Conservation (phyloP, 2,113 vertebrate species). For the Chamaetylas fuelleborni region DNA sequence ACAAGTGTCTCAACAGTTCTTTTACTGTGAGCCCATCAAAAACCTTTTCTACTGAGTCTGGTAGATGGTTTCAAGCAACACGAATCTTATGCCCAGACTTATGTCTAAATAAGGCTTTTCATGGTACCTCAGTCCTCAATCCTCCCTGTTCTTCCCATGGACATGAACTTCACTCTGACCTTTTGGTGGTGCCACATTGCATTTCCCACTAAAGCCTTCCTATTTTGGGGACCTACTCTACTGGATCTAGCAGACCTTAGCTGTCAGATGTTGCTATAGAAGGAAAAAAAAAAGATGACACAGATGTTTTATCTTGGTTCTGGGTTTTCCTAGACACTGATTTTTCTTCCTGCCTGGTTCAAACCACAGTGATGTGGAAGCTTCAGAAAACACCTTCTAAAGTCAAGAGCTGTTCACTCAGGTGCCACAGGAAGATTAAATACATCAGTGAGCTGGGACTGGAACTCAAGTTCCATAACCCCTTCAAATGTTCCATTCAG, state of each 20-base stretch:
- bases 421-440: not conserved
- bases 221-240: not conserved
- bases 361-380: not conserved
- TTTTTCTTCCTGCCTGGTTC: not conserved
- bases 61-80: not conserved
- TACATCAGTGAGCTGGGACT: not conserved
- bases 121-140: not conserved
- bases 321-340: not conserved
- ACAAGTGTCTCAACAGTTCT: fast-evolving
- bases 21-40: not conserved
- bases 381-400: not conserved
- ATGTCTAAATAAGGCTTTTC: not conserved
- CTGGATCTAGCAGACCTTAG: not conserved
- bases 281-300: not conserved
- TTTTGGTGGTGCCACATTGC: not conserved
- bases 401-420: not conserved
- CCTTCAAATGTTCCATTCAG: not conserved
- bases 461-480: not conserved
- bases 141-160: not conserved
- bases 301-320: not conserved
- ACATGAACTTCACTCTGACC: not conserved
- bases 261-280: not conserved
- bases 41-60: not conserved
- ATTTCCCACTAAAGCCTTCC: not conserved
- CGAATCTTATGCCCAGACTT: not conserved